Conservation (phyloP, 2,888 invertebrate genomes). For the Tenthredo livida region DNA sequence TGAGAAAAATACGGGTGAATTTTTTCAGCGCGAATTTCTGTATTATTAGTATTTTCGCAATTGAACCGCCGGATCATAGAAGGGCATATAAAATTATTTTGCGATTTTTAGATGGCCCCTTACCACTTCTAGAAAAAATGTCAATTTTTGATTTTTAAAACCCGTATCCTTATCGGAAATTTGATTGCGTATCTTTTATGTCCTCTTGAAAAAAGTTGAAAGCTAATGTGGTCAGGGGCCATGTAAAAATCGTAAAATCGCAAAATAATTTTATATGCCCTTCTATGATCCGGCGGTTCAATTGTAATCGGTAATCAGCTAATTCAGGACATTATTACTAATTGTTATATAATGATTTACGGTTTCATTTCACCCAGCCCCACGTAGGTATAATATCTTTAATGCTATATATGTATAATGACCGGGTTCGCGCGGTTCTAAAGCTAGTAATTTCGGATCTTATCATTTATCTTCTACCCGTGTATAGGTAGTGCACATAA, state of each 20-base stretch:
- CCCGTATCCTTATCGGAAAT: too few relatives aligned
- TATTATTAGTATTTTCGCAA: not conserved
- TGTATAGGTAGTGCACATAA: not conserved
- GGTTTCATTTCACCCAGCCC: not conserved
- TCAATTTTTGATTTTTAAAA: too few relatives aligned
- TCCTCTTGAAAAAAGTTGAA: too few relatives aligned
- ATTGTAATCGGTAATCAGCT: not conserved
- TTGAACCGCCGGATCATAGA: too few relatives aligned
- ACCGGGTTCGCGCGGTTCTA: not conserved
- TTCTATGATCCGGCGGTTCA: too few relatives aligned
- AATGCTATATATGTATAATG: conserved; percentile 1
- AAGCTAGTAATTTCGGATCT: conserved; percentile 3
- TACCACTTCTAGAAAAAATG: too few relatives aligned
- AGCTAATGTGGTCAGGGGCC: too few relatives aligned
- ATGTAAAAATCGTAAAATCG: too few relatives aligned
- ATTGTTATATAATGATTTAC: conserved; percentile 7
- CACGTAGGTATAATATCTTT: not conserved
- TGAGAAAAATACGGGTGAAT: not conserved
- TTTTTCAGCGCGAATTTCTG: not conserved
- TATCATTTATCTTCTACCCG: conserved; percentile 19
- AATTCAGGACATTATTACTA: not conserved
- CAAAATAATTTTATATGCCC: too few relatives aligned
- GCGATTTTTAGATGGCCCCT: too few relatives aligned
- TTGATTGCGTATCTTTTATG: too few relatives aligned
- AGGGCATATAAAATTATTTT: too few relatives aligned